phyloP scores from a whole-genome alignment of 2,797 vertebrate species.

The Bucorvus abyssinicus region DNA sequence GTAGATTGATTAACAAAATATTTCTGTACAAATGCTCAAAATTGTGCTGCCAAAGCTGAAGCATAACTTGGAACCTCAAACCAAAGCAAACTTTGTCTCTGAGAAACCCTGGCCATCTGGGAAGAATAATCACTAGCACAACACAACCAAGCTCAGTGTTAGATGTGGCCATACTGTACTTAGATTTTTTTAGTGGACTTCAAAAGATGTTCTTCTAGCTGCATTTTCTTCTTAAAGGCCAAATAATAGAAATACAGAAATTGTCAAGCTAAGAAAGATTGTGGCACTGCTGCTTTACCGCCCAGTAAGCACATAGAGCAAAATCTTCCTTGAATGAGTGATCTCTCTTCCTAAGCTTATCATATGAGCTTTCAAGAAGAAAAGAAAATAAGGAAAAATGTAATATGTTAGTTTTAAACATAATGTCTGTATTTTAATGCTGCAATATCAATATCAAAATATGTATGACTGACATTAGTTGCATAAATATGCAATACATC shows the following conservation, averaged over 20 bases:
- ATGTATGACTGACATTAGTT: neutral
- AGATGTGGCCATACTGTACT: neutral
- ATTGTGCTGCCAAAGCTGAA: neutral
- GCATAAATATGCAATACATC: neutral
- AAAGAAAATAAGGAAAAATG: neutral
- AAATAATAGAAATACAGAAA: neutral
- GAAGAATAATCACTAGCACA: neutral
- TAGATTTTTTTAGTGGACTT: neutral
- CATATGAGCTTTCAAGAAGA: neutral
- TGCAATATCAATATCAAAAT: neutral
- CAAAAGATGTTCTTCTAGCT: neutral
- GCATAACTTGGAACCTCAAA: neutral
- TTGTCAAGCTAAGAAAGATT: neutral
- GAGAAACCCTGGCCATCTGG: neutral
- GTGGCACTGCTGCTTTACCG: neutral
- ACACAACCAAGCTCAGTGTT: neutral
- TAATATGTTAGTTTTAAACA: neutral
- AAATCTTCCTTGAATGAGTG: neutral
- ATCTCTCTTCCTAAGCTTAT: neutral
- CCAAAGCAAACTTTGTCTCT: neutral
- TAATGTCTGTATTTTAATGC: neutral
- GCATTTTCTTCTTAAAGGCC: neutral
- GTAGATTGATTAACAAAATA: neutral
- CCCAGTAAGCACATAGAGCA: neutral
- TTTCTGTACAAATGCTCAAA: neutral